A percentile compares a stretch with the other conserved stretches of the same genome.
phyloP scores from a whole-genome alignment of 1,140 invertebrate species.

The Ceratina japonica region DNA sequence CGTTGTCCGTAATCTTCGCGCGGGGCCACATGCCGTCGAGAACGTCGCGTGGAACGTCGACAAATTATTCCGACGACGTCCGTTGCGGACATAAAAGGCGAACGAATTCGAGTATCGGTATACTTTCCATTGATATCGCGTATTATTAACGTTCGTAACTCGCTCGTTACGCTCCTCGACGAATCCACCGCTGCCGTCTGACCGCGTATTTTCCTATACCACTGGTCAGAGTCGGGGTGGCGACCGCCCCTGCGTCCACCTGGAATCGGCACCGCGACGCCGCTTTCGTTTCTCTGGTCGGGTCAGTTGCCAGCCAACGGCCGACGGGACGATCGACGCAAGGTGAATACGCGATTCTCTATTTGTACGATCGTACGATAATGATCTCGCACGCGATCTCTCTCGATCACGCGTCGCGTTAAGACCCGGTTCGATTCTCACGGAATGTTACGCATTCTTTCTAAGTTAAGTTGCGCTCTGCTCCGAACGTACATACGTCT shows the following conservation, averaged over 20 bases:
- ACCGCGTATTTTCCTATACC: slow-evolving; percentile 17
- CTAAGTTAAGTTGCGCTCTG: neutral
- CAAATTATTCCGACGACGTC: no score
- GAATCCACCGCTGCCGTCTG: neutral
- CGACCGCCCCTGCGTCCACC: slow-evolving; percentile 49
- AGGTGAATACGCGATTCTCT: slow-evolving; percentile 40
- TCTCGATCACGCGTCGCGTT: neutral
- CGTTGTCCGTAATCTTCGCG: no score
- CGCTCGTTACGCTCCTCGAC: no score
- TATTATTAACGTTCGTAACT: no score
- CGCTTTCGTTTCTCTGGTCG: slow-evolving; percentile 43
- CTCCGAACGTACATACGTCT: neutral
- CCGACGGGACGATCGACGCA: slow-evolving; percentile 27
- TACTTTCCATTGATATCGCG: no score
- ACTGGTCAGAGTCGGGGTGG: slow-evolving; percentile 46
- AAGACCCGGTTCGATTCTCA: neutral
- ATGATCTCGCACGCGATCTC: no score
- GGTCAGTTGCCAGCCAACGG: slow-evolving; percentile 36
- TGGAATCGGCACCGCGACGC: slow-evolving; percentile 40
- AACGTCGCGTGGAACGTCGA: no score
- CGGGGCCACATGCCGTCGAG: no score
- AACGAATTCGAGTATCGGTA: no score
- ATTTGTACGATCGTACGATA: no score
- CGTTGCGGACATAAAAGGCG: no score
- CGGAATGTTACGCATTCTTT: neutral